Base-by-base conservation (phyloP, 2,888 invertebrate genomes). In the Phoenoteleia sp. region DNA sequence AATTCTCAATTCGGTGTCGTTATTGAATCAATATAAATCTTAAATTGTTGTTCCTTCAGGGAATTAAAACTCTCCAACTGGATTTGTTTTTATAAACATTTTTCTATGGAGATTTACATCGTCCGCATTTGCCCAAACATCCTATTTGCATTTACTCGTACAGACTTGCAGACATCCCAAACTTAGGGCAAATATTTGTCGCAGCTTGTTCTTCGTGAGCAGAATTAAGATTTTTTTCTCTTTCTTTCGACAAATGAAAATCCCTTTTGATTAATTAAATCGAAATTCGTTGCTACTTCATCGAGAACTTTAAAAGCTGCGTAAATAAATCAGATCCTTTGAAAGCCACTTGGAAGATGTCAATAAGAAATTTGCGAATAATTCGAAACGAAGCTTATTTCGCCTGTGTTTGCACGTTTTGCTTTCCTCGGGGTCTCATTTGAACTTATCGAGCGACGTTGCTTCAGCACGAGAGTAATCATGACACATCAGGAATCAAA, bases 401-500 rank as follows among this genome's bases (percentile, higher is more conserved):
- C 13, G 33, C 45, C 39, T 4, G 49, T 77, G 62, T 64, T 75
- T 45, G 27, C 45, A 42, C 27, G 52, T 42, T 27, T 33, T 13
- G 52, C 29, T 54, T 39, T 64, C 47, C 42, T 42, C 42, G 13
- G 62, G 17, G 3, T 17, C 47, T 56, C 66, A 36, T 80, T 71
- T 54, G 45, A 33, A 75, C 64, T 56, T 76, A 76, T 67, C 76
- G 76, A 66, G 76, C 72, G 62, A 54, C 54, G 47, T 52, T 27
- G 39, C 47, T 54, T 29, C 25, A 11, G 36, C 36, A 49, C 64
- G 39, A 71, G 71, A 79, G 62, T 62, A 42, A 80, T 72, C 64
- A 29, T 80, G 80, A 72, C 72, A 71, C 62, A 56, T 71, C 64
- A 71, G 62, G 64, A 80, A 72, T 72, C 62, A 80, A 80, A 80